These are phyloP conservation scores for Sycophila texana DNA, from an alignment of 2,888 invertebrate genomes.

Conservation along the genomic window DNA sequence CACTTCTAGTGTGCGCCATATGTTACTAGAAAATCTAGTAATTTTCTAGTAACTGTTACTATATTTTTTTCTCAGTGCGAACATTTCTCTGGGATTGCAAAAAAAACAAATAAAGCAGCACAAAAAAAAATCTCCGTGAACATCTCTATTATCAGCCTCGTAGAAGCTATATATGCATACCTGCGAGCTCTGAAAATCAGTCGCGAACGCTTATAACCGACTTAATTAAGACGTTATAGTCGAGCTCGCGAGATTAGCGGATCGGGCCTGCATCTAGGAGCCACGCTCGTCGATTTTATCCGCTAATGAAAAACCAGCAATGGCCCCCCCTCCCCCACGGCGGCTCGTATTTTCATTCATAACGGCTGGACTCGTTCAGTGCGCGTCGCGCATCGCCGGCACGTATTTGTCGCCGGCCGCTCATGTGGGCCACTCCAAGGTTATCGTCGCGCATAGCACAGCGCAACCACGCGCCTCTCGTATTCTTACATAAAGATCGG, in stretches of 20 bases:
- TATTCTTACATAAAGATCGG: slow-evolving; percentile 53
- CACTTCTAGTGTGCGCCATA: no score
- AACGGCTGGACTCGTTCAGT: not conserved
- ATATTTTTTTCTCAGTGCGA: no score
- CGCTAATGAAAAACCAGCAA: slow-evolving; percentile 28
- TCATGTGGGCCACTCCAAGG: slow-evolving; percentile 44
- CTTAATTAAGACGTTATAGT: no score
- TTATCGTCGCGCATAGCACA: slow-evolving; percentile 30
- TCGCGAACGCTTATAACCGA: not conserved
- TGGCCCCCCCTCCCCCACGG: slow-evolving; percentile 7
- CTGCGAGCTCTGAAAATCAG: not conserved
- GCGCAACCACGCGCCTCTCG: no score
- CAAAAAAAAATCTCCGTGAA: no score
- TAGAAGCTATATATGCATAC: not conserved
- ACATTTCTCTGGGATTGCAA: no score
- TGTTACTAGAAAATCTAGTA: no score
- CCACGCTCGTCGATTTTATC: no score
- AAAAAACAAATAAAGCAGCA: no score
- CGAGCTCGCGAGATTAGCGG: not conserved
- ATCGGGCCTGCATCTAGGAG: not conserved
- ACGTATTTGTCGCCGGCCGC: slow-evolving; percentile 26
- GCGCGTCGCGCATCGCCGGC: no score
- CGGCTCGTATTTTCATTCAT: slow-evolving; percentile 28
- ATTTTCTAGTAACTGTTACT: no score
- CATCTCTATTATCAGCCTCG: not conserved